Conservation (phyloP, 1,140 invertebrate genomes). For the Euwallacea similis region DNA sequence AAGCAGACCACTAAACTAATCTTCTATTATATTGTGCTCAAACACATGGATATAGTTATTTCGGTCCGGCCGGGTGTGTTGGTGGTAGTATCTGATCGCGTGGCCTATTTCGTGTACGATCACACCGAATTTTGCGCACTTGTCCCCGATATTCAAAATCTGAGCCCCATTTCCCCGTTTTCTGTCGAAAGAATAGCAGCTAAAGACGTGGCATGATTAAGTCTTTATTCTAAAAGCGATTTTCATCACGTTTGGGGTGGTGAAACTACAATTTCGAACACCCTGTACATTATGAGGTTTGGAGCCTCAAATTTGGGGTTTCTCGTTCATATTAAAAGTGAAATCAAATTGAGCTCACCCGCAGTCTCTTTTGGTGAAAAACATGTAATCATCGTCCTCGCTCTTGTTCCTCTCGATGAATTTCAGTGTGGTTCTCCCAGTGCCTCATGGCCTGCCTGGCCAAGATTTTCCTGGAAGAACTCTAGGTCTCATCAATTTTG, state of each 20-base stretch:
- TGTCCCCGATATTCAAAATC: constrained; percentile 47
- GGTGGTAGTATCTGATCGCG: constrained; percentile 91
- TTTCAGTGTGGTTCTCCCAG: constrained; percentile 38
- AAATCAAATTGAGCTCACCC: constrained; percentile 30
- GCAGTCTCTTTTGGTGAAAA: constrained; percentile 37
- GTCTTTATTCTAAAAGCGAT: too few species aligned
- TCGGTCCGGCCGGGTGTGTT: constrained; percentile 94
- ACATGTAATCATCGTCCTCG: constrained; percentile 33
- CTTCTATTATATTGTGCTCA: too few species aligned
- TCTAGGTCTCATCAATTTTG: constrained; percentile 35
- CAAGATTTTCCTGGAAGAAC: constrained; percentile 26
- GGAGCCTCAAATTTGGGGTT: too few species aligned
- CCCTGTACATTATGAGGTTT: too few species aligned
- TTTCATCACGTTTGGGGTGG: too few species aligned
- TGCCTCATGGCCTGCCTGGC: constrained; percentile 38
- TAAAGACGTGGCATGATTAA: too few species aligned
- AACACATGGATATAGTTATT: constrained; percentile 91
- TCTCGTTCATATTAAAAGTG: too few species aligned
- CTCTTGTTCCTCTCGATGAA: constrained; percentile 35
- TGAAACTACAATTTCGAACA: too few species aligned
- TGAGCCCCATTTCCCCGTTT: constrained; percentile 44
- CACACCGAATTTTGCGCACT: constrained; percentile 51
- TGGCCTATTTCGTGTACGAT: constrained; percentile 60
- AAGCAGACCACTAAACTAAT: too few species aligned
- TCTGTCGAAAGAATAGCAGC: constrained; percentile 51